phyloP scores from a whole-genome alignment of 2,888 invertebrate genomes.

The Tridacna crocea region DNA sequence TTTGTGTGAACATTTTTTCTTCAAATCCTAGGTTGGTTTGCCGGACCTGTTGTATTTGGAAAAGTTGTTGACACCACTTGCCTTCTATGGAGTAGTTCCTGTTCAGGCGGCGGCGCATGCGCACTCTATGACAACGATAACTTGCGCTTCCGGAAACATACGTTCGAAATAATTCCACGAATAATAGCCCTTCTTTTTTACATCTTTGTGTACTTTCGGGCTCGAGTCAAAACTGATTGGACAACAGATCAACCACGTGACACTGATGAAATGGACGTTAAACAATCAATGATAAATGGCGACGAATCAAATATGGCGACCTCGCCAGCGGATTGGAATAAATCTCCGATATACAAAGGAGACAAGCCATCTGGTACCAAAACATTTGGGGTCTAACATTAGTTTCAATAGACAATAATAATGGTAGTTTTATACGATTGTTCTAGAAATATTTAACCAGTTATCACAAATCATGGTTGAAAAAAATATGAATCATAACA shows the following conservation, averaged over 20 bases:
- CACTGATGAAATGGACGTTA: conserved; percentile 1
- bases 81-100: conserved; percentile 66
- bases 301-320: conserved; percentile 32
- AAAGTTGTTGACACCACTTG: conserved; percentile 70
- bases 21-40: conserved; percentile 68
- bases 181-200: conserved; percentile 34
- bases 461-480: no score
- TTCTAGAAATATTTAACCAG: no score
- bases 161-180: conserved; percentile 48
- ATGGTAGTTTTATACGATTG: no score
- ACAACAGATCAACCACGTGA: conserved; percentile 34
- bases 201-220: conserved; percentile 42
- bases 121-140: conserved; percentile 68
- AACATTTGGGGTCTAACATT: conserved; percentile 14
- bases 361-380: conserved; percentile 18
- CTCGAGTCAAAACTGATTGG: conserved; percentile 61
- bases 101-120: conserved; percentile 71
- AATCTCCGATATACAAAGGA: conserved; percentile 47
- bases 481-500: no score
- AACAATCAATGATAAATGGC: conserved; percentile 30
- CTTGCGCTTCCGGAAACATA: conserved; percentile 60
- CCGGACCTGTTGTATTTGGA: conserved; percentile 72
- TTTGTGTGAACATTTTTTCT: no score
- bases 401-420: background rate
- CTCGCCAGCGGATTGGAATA: conserved; percentile 37